These are phyloP conservation scores for Nomada lathburiana DNA, from an alignment of 2,888 invertebrate genomes.

Conservation along the genomic window DNA sequence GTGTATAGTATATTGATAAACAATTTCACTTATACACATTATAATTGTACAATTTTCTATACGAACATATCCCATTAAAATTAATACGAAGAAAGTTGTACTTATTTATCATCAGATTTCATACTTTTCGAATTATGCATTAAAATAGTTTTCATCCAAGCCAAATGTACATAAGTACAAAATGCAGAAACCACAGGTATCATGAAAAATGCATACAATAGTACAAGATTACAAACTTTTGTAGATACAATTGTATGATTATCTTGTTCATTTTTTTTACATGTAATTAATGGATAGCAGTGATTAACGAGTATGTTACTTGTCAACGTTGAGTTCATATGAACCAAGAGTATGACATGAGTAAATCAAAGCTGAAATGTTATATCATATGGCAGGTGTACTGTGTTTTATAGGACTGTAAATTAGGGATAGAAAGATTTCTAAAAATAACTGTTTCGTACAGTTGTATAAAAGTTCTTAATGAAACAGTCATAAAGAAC, in stretches of 20 bases:
- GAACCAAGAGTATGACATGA: slow-evolving; percentile 56
- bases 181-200: slow-evolving; percentile 5
- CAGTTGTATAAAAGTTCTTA: no score
- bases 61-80: slow-evolving; percentile 42
- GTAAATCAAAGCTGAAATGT: slow-evolving; percentile 31
- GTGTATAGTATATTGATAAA: slow-evolving; percentile 41
- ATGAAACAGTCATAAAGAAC: no score
- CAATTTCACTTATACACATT: slow-evolving; percentile 49
- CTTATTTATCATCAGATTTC: slow-evolving; percentile 44
- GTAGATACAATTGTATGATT: slow-evolving; percentile 39
- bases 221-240: slow-evolving; percentile 54
- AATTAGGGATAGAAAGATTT: background rate
- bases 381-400: background rate
- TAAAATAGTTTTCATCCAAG: slow-evolving; percentile 30
- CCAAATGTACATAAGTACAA: slow-evolving; percentile 42
- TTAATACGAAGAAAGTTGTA: slow-evolving; percentile 44
- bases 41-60: slow-evolving; percentile 41
- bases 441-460: no score
- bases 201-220: slow-evolving; percentile 48
- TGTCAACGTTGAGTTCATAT: slow-evolving; percentile 4
- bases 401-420: slow-evolving; percentile 13
- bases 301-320: slow-evolving; percentile 31
- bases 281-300: slow-evolving; percentile 17
- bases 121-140: slow-evolving; percentile 57
- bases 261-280: slow-evolving; percentile 13